Percentiles rank a stretch among this genome's conserved stretches.
These are phyloP conservation scores for Nannoperca australis DNA, from an alignment of 2,797 vertebrate genomes.

Conservation along the genomic window DNA sequence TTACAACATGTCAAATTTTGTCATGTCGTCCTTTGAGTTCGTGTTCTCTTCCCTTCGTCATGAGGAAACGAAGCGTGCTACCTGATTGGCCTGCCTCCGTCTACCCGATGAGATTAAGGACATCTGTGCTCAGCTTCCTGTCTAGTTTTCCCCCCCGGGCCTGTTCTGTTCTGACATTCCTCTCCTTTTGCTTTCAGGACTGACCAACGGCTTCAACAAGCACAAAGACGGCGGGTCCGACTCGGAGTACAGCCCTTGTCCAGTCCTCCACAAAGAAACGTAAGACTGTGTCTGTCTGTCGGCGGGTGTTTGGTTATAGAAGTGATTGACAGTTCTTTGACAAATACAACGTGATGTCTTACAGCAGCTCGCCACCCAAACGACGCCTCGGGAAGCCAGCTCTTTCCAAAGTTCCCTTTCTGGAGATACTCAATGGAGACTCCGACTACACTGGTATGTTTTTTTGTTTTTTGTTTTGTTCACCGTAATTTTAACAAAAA, in stretches of 20 bases:
- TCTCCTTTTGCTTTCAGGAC: constrained; percentile 81
- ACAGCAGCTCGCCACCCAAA: constrained; percentile 89
- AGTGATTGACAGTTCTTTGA: constrained; percentile 6
- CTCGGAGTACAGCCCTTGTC: constrained; percentile 87
- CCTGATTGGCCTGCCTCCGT: not conserved
- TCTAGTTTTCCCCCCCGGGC: not conserved
- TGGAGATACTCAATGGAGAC: constrained; percentile 93
- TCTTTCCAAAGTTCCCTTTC: constrained; percentile 90
- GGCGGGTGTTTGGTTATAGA: not conserved
- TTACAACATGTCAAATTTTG: not conserved
- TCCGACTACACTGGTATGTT: constrained; percentile 88
- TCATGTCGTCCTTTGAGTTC: not conserved
- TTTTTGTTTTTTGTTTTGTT: constrained; percentile 28
- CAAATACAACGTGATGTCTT: constrained; percentile 3
- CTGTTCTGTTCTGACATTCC: constrained; percentile 26
- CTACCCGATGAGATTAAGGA: not conserved
- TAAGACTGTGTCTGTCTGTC: constrained; percentile 69
- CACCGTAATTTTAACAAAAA: not conserved
- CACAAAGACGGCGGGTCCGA: constrained; percentile 88
- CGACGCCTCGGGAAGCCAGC: constrained; percentile 95
- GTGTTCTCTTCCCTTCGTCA: too few relatives aligned
- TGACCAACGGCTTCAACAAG: constrained; percentile 92
- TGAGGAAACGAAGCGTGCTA: not conserved
- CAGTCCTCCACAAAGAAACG: constrained; percentile 89
- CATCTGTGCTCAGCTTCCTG: not conserved